A percentile compares a stretch with the other conserved stretches of the same genome.
Conservation (phyloP, 2,888 invertebrate genomes). For the Psylliodes chrysocephalus region DNA sequence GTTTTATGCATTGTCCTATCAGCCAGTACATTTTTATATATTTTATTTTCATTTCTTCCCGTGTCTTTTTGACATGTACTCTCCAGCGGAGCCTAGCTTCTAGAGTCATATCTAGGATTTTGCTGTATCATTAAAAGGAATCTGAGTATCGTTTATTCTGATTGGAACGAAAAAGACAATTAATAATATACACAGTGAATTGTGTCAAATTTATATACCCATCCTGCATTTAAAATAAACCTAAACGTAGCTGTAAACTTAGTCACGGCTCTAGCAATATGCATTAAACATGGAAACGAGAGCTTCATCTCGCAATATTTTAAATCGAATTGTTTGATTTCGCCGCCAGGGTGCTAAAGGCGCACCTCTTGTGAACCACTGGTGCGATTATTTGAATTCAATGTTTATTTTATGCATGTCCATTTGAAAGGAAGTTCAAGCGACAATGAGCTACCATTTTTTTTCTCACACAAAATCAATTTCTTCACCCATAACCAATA, state of each 20-base stretch:
- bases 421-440: conserved; percentile 42
- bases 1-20: no score
- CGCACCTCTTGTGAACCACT: conserved; percentile 55
- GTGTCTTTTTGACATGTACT: no score
- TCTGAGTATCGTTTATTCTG: no score
- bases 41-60: no score
- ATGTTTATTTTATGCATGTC: conserved; percentile 55
- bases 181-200: not conserved
- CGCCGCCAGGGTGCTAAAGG: conserved; percentile 59
- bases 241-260: conserved; percentile 9
- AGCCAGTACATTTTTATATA: no score
- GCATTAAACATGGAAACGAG: conserved; percentile 53
- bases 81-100: no score
- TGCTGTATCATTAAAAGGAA: no score
- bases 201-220: not conserved
- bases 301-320: conserved; percentile 50
- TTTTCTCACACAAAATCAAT: not conserved
- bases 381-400: conserved; percentile 61
- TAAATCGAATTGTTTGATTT: conserved; percentile 55
- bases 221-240: no score
- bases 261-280: conserved; percentile 35
- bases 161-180: no score
- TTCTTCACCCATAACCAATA: no score
- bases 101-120: no score
- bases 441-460: conserved; percentile 2